Percentiles rank a stretch among this genome's conserved stretches.
phyloP scores from a whole-genome alignment of 2,888 invertebrate genomes.

The Phyto melanocephala region DNA sequence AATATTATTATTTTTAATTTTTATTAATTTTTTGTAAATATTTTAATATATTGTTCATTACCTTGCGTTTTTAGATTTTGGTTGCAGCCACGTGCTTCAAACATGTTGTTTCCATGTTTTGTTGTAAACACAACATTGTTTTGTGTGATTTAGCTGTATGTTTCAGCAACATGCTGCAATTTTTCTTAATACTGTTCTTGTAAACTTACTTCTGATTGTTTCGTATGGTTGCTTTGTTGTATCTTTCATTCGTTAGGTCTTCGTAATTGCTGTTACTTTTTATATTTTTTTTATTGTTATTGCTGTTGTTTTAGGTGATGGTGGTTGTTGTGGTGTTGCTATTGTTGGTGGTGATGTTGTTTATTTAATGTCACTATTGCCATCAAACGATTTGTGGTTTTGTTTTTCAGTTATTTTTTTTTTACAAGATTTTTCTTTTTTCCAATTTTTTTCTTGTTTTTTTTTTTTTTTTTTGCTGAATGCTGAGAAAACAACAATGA shows the following conservation, averaged over 20 bases:
- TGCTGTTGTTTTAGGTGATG: background rate
- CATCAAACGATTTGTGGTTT: conserved; percentile 69
- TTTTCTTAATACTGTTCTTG: background rate
- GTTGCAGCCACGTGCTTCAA: conserved; percentile 58
- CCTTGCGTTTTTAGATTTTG: background rate
- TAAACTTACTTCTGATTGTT: background rate
- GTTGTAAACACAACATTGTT: conserved; percentile 13
- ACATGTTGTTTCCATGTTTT: conserved; percentile 9
- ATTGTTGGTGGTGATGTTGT: conserved; percentile 36
- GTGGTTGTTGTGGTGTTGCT: conserved; percentile 20
- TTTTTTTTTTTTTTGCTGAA: conserved; percentile 11
- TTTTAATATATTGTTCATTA: no score
- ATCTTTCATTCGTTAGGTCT: conserved; percentile 26
- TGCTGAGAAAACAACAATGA: conserved; percentile 29
- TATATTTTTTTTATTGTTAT: conserved; percentile 12
- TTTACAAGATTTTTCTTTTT: conserved; percentile 11
- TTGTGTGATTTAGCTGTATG: background rate
- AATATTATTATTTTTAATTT: background rate
- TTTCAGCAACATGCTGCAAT: conserved; percentile 46
- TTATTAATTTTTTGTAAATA: background rate
- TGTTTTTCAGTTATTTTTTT: conserved; percentile 67
- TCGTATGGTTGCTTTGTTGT: conserved; percentile 4
- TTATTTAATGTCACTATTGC: conserved; percentile 56
- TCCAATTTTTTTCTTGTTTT: background rate
- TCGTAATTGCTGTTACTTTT: conserved; percentile 46